A percentile compares a stretch with the other conserved stretches of the same genome.
Conservation (phyloP, 1,140 invertebrate species). For the Cheumatopsyche charites region DNA sequence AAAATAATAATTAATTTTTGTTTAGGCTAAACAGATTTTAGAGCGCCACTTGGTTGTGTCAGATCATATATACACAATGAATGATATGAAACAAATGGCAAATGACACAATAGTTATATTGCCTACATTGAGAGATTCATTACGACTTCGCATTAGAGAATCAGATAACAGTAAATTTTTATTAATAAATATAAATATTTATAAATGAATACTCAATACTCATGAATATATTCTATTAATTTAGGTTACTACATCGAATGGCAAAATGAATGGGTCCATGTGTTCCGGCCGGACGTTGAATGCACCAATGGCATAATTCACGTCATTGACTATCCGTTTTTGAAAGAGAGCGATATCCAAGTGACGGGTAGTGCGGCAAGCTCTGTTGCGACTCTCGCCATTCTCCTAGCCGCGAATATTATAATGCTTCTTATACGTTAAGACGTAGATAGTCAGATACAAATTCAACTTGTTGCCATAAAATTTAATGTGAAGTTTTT, state of each 20-base stretch:
- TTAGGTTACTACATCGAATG: constrained; percentile 82
- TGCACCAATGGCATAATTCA: constrained; percentile 94
- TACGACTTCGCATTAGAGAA: constrained; percentile 75
- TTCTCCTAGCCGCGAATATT: constrained; percentile 51
- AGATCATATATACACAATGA: constrained; percentile 76
- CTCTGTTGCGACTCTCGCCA: constrained; percentile 49
- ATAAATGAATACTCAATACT: not conserved
- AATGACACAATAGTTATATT: constrained; percentile 68
- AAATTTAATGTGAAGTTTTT: constrained; percentile 14
- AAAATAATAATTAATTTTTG: too few relatives aligned
- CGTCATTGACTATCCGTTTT: constrained; percentile 83
- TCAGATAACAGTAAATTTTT: constrained; percentile 73
- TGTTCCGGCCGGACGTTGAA: constrained; percentile 87
- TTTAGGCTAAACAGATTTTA: constrained; percentile 77
- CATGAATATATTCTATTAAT: constrained; percentile 45
- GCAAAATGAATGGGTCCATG: constrained; percentile 79
- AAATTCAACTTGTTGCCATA: constrained; percentile 21
- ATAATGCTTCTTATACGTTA: constrained; percentile 37
- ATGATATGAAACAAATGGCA: constrained; percentile 71
- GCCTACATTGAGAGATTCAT: constrained; percentile 71
- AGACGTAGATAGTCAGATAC: constrained; percentile 5
- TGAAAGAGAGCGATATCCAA: constrained; percentile 82
- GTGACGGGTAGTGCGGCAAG: constrained; percentile 64
- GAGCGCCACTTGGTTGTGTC: constrained; percentile 81
- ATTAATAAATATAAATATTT: constrained; percentile 5